Evolutionary conservation across 2,888 invertebrate genomes (phyloP).

Genomic region (Leptogaster cylindrica): DNA sequence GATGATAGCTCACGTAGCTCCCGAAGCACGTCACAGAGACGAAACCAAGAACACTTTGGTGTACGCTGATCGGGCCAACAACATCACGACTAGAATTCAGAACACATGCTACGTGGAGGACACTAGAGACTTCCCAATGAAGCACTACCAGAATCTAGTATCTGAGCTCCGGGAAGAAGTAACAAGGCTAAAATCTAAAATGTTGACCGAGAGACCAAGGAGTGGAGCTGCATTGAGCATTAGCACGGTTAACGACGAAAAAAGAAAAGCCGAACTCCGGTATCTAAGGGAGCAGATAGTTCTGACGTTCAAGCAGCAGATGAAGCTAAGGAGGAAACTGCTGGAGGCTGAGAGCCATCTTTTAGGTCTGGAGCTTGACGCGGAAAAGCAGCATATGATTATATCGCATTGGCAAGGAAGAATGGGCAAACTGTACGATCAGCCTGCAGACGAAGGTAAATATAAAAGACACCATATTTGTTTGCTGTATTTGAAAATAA

Average conservation of each 20-base stretch:
- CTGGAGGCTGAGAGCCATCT: slow-evolving; percentile 92
- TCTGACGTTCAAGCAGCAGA: slow-evolving; percentile 89
- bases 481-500: neutral
- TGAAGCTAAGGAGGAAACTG: slow-evolving; percentile 83
- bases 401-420: slow-evolving; percentile 87
- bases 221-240: slow-evolving; percentile 56
- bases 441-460: slow-evolving; percentile 57
- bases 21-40: slow-evolving; percentile 80
- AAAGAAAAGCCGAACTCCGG: slow-evolving; percentile 65
- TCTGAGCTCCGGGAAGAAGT: slow-evolving; percentile 79
- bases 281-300: slow-evolving; percentile 84
- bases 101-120: slow-evolving; percentile 61
- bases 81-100: slow-evolving; percentile 74
- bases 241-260: slow-evolving; percentile 61
- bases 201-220: slow-evolving; percentile 72
- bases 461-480: too few relatives aligned
- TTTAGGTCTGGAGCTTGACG: slow-evolving; percentile 84
- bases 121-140: slow-evolving; percentile 60
- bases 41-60: slow-evolving; percentile 92
- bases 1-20: slow-evolving; percentile 96
- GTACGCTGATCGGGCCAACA: slow-evolving; percentile 92
- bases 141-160: slow-evolving; percentile 61
- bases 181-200: slow-evolving; percentile 76
- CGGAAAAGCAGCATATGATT: slow-evolving; percentile 85
- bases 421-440: slow-evolving; percentile 69